Conservation (phyloP, 30 jellyfish, hydroid and myxozoan species). For the Pseudorhiza aurosa region DNA sequence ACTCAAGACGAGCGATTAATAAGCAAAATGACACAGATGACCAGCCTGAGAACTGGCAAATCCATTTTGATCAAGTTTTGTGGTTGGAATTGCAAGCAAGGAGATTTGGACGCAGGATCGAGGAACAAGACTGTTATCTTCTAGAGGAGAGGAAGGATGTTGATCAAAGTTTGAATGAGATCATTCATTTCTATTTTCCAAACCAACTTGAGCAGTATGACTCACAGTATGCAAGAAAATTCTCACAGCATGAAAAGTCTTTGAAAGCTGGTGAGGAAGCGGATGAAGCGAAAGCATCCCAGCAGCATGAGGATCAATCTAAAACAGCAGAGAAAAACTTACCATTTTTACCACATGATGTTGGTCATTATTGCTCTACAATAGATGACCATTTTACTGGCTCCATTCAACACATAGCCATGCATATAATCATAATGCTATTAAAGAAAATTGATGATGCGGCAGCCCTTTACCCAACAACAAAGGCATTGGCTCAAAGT, state of each 20-base stretch:
- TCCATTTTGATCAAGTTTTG: conserved; percentile 68
- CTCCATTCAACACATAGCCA: conserved; percentile 61
- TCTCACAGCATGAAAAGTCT: not conserved
- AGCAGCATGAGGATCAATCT: not conserved
- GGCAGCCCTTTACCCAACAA: conserved; percentile 71
- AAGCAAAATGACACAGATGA: not conserved
- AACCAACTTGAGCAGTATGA: conserved; percentile 8
- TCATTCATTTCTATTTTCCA: conserved; percentile 57
- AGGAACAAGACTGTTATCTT: conserved; percentile 69
- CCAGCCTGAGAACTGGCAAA: conserved; percentile 43
- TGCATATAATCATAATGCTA: conserved; percentile 59
- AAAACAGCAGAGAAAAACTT: not conserved
- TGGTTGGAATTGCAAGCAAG: conserved; percentile 93
- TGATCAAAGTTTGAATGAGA: conserved; percentile 60
- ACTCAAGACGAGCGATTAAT: conserved; percentile 8
- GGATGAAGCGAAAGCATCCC: not conserved
- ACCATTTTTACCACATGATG: conserved; percentile 58
- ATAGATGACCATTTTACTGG: conserved; percentile 51
- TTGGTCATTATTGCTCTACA: conserved; percentile 24
- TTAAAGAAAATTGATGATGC: conserved; percentile 63
- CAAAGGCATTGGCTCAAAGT: conserved; percentile 39
- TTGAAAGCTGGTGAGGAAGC: not conserved
- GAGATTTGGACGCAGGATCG: conserved; percentile 65
- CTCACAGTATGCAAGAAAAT: not conserved
- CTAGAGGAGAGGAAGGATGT: conserved; percentile 58